Evolutionary conservation across 30 jellyfish, hydroid and myxozoan species (phyloP).

Genomic region (Phacellophora camtschatica): DNA sequence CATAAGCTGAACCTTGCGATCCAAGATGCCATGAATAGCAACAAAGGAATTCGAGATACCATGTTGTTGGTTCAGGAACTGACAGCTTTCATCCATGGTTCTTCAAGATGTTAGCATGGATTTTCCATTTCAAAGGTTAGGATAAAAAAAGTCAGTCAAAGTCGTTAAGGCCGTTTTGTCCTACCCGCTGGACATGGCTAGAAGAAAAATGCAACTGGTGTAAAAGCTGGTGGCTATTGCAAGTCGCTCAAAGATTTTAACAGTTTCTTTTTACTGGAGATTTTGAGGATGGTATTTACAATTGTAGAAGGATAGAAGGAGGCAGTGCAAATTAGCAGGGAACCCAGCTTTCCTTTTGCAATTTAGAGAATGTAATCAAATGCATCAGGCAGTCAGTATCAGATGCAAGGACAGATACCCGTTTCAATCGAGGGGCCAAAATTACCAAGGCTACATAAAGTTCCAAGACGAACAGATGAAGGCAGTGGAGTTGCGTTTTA

Average conservation of each 20-base stretch:
- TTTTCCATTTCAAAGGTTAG: conserved; percentile 1
- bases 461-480: conserved; percentile 19
- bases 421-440: conserved; percentile 32
- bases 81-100: conserved; percentile 38
- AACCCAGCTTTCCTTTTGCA: conserved; percentile 17
- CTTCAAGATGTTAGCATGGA: conserved; percentile 51
- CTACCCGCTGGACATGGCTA: conserved; percentile 38
- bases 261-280: conserved; percentile 56
- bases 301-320: conserved; percentile 35
- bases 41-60: not conserved
- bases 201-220: conserved; percentile 49
- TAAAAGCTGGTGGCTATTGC: conserved; percentile 43
- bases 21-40: too few species aligned
- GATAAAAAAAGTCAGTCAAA: conserved; percentile 11
- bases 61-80: conserved; percentile 4
- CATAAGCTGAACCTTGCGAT: conserved; percentile 40
- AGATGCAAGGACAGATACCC: conserved; percentile 12
- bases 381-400: conserved; percentile 30
- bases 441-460: conserved; percentile 25
- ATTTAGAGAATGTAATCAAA: conserved; percentile 12
- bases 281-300: conserved; percentile 42
- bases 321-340: conserved; percentile 50
- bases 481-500: conserved; percentile 17
- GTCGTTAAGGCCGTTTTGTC: conserved; percentile 35
- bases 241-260: conserved; percentile 18